Evolutionary conservation across 2,113 vertebrate species (phyloP), one percentile per base, ranked within the genome.

Genomic region (Chionis minor): DNA sequence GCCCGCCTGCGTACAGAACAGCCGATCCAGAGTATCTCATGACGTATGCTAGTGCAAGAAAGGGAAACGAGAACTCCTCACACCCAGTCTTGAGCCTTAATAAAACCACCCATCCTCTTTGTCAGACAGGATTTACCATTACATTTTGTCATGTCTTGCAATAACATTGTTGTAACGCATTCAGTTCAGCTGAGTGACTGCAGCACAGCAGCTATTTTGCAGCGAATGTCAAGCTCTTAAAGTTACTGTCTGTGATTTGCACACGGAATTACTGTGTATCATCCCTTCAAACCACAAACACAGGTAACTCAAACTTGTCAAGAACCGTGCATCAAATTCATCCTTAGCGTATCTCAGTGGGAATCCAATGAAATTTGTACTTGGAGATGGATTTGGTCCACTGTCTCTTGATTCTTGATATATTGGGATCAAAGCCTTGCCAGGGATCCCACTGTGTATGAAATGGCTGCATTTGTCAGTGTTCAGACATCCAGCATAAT

Each of bases 381-480:
- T 63, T 63, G 6, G 77, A 33, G 91, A 75, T 61, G 69, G 92
- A 72, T 91, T 88, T 75, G 56, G 88, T 86, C 77, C 65, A 28
- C 51, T 81, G 49, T 83, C 67, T 86, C 88, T 47, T 79, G 80
- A 65, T 70, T 94, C 73, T 73, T 86, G 77, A 87, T 69, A 58
- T 9, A 87, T 56, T 93, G 72, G 88, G 91, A 96, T 94, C 96
- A 94, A 74, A 94, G 73, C 84, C 88, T 72, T 75, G 63, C 82
- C 90, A 90, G 82, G 79, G 52, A 86, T 14, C 94, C 94, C 47
- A 75, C 94, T 96, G 90, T 24, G 90, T 27, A 40, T 18, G 75
- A 91, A 95, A 93, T 84, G 75, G 47, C 28, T 88, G 86, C 72
- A 86, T 96, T 96, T 95, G 55, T 93, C 94, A 95, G 58, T 54